Evolutionary conservation across 2,888 invertebrate species (phyloP), one percentile per base, ranked within the genome.

Genomic region (Tinea trinotella): DNA sequence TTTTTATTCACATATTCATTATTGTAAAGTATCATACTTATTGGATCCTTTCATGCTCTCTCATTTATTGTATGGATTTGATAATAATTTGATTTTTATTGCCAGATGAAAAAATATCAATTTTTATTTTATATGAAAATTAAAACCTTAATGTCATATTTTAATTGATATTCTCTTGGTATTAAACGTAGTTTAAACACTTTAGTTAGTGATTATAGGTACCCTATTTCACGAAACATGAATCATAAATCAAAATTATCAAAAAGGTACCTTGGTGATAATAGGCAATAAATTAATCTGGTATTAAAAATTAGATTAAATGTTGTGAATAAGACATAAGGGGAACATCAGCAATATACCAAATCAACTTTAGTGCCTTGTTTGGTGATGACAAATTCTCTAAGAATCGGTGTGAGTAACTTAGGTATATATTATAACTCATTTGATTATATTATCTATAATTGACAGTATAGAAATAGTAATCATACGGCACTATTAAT

Each of bases 391-490:
- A 67, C 62, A 65, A 73, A 70, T 72, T 76, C 71, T 74, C 58
- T 65, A 70, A 75, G 76, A 74, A 77, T 76, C 70, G 60, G 64
- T 67, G 65, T 70, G 69, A 64, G 72, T 71, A 68, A 63, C 59
- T 15, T 70, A 72, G 68, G 67, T 66, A 67, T 65, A 64, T 65
- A 65, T 62, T n/a, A 65, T 64, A 63, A 64, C 52, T n/a, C 36
- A 50, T 15, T 66, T 85, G 85, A 85, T 85, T 85, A 84, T 83
- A 85, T 80, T 15, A 68, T 85, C 85, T 85, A 85, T 85, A 85
- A 82, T 76, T 76, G 75, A 74, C 84, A 64, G 85, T 85, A 85
- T 85, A 85, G 85, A 84, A 78, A 85, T 85, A 85, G 70, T 84
- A 85, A 85, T 85, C 85, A 83, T 80, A 62, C 64, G 81, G 82